Evolutionary conservation across 2,113 vertebrate species (phyloP).

Genomic region (Megaleporinus macrocephalus): DNA sequence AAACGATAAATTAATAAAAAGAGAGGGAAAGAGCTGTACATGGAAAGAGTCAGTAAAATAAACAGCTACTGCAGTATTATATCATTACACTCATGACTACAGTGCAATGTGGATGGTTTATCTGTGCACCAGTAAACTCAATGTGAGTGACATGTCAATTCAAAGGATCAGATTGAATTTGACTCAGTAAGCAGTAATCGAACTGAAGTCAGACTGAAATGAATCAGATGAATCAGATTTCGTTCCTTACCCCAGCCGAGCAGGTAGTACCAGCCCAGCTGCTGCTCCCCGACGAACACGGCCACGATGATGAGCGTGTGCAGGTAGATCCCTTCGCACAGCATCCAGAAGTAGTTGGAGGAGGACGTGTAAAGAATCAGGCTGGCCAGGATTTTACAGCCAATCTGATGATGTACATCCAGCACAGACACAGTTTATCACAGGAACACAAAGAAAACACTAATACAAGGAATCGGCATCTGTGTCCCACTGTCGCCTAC

Average conservation of each 20-base stretch:
- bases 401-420: constrained; percentile 63
- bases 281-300: constrained; percentile 81
- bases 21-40: neutral
- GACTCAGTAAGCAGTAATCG: neutral
- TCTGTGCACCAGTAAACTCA: neutral
- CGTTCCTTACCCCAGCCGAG: constrained; percentile 80
- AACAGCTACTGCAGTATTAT: neutral
- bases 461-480: too few relatives aligned
- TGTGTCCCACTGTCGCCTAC: too few relatives aligned
- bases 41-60: neutral
- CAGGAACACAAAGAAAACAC: neutral
- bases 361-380: constrained; percentile 70
- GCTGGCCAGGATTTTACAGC: constrained; percentile 76
- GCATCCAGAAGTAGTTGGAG: constrained; percentile 83
- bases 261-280: constrained; percentile 81
- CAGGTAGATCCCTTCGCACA: constrained; percentile 84
- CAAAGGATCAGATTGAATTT: neutral
- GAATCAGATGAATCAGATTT: neutral
- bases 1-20: neutral
- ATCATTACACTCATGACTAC: neutral
- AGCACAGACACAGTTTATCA: neutral
- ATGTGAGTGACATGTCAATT: neutral
- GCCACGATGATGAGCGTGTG: constrained; percentile 84
- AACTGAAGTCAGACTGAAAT: neutral
- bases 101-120: neutral